Conservation (phyloP, 2,113 vertebrate species). For the Ailurus styani region DNA sequence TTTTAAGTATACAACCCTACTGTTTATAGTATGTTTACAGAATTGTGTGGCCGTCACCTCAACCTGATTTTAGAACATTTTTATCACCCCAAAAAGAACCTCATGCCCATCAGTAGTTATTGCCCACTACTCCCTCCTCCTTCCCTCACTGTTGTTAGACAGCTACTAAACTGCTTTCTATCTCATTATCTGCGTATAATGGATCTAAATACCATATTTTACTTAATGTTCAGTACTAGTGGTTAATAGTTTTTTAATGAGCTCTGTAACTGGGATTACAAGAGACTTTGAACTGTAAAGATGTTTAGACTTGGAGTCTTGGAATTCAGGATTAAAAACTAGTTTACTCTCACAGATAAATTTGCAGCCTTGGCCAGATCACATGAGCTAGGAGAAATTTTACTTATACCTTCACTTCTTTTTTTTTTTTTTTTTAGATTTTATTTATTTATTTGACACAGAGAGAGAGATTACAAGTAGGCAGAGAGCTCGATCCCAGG, state of each 20-base stretch:
- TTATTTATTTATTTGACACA: too few species aligned
- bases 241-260: background rate
- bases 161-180: background rate
- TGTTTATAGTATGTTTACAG: background rate
- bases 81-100: background rate
- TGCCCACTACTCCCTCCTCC: background rate
- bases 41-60: background rate
- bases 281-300: background rate
- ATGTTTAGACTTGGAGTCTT: background rate
- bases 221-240: background rate
- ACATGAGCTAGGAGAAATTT: background rate
- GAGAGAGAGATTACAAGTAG: too few species aligned
- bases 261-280: background rate
- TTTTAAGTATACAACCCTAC: background rate
- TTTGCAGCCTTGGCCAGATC: background rate
- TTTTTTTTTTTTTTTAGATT: background rate
- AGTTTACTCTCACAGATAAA: background rate
- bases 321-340: background rate
- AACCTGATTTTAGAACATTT: slow-evolving; percentile 5
- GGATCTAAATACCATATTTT: background rate
- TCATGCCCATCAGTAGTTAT: background rate
- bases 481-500: too few species aligned
- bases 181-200: background rate
- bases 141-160: background rate
- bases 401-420: background rate